These are phyloP conservation scores for Busseola fusca DNA, from an alignment of 2,888 invertebrate genomes.

Conservation along the genomic window DNA sequence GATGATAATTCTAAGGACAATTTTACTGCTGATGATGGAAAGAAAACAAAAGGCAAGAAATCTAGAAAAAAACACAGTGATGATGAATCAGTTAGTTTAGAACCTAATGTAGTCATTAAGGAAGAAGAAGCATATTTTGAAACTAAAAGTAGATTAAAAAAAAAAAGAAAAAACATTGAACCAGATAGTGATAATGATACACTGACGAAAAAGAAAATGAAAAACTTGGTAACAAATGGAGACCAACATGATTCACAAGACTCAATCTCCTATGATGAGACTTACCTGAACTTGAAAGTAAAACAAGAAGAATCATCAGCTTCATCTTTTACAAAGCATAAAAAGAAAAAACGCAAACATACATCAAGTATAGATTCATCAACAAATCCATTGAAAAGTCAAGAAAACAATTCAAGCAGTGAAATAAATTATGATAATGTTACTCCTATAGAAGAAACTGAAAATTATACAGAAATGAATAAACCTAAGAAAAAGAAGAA, in stretches of 20 bases:
- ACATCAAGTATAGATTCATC: slow-evolving; percentile 25
- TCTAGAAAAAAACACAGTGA: slow-evolving; percentile 32
- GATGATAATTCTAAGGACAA: slow-evolving; percentile 43
- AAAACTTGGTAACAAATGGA: slow-evolving; percentile 41
- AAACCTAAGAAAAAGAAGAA: slow-evolving; percentile 64
- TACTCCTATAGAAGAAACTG: slow-evolving; percentile 19
- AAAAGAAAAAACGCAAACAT: slow-evolving; percentile 54
- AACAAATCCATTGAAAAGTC: slow-evolving; percentile 24
- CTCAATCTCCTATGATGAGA: slow-evolving; percentile 62
- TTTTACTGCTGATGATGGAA: slow-evolving; percentile 49
- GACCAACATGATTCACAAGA: slow-evolving; percentile 36
- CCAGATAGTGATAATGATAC: slow-evolving; percentile 71
- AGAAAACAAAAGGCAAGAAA: slow-evolving; percentile 60
- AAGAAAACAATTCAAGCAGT: slow-evolving; percentile 40
- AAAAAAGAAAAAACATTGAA: slow-evolving; percentile 67
- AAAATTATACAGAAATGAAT: slow-evolving; percentile 32
- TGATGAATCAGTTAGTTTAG: slow-evolving; percentile 8
- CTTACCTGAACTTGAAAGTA: slow-evolving; percentile 69
- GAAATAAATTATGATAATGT: slow-evolving; percentile 30
- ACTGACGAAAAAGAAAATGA: slow-evolving; percentile 57
- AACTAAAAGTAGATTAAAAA: slow-evolving; percentile 51
- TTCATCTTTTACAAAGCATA: slow-evolving; percentile 53
- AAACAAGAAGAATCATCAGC: slow-evolving; percentile 67
- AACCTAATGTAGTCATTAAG: slow-evolving; percentile 16
- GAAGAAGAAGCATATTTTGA: slow-evolving; percentile 54